Percentiles rank a stretch among this genome's conserved stretches.
Conservation (phyloP, 1,140 invertebrate genomes). For the Monochamus saltuarius region DNA sequence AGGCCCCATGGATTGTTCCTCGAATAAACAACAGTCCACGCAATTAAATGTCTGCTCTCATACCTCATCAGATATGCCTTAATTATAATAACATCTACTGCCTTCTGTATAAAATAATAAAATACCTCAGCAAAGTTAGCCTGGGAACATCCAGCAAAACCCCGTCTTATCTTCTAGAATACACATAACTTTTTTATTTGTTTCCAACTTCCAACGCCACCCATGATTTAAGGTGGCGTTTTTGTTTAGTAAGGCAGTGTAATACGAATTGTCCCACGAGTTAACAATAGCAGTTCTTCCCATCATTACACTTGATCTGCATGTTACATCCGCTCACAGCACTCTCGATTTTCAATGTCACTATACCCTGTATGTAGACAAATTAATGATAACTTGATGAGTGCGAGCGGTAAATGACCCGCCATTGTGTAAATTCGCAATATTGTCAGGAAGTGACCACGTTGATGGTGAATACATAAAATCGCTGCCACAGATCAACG, state of each 20-base stretch:
- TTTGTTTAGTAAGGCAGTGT: slow-evolving; percentile 49
- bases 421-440: slow-evolving; percentile 18
- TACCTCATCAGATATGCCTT: slow-evolving; percentile 41
- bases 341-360: slow-evolving; percentile 49
- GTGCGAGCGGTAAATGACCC: slow-evolving; percentile 28
- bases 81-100: slow-evolving; percentile 39
- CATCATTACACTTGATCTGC: slow-evolving; percentile 51
- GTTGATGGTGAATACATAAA: neutral
- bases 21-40: slow-evolving; percentile 11
- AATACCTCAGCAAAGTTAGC: slow-evolving; percentile 25
- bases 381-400: slow-evolving; percentile 32
- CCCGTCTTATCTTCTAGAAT: slow-evolving; percentile 29
- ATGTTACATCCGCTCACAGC: slow-evolving; percentile 49
- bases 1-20: slow-evolving; percentile 11
- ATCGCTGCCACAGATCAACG: no score
- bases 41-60: slow-evolving; percentile 42
- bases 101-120: slow-evolving; percentile 37
- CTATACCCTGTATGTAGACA: slow-evolving; percentile 25
- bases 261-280: slow-evolving; percentile 47
- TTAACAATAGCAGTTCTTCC: slow-evolving; percentile 46
- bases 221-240: slow-evolving; percentile 44
- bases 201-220: slow-evolving; percentile 38
- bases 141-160: slow-evolving; percentile 24
- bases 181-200: slow-evolving; percentile 38
- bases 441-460: slow-evolving; percentile 20